A percentile compares a stretch with the other conserved stretches of the same genome.
phyloP scores from a whole-genome alignment of 2,113 vertebrate genomes.

The Amia ocellicauda region DNA sequence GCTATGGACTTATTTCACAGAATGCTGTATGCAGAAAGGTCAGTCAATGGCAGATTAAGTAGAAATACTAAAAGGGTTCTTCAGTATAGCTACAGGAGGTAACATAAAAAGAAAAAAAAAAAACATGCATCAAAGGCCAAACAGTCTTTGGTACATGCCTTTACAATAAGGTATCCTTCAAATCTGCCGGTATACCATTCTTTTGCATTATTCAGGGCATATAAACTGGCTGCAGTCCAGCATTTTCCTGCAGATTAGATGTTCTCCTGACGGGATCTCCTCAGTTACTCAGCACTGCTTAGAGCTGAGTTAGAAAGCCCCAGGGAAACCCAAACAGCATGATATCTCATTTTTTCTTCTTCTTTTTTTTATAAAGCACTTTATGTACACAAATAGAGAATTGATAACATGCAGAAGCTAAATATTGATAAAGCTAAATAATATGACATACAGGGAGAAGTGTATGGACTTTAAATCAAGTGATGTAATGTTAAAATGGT shows the following conservation, averaged over 20 bases:
- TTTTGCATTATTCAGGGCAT: conserved; percentile 2
- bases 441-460: too few relatives aligned
- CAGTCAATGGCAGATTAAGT: too few relatives aligned
- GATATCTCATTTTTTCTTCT: background rate
- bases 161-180: background rate
- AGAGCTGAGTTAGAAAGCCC: conserved; percentile 2
- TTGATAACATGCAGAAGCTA: conserved; percentile 18
- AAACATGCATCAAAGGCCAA: too few relatives aligned
- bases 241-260: conserved; percentile 8
- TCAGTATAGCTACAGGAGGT: too few relatives aligned
- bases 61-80: too few relatives aligned
- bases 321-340: conserved; percentile 9
- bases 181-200: background rate
- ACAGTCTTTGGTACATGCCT: too few relatives aligned
- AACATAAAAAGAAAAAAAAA: too few relatives aligned
- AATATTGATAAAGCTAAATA: too few relatives aligned
- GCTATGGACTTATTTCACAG: too few relatives aligned
- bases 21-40: too few relatives aligned
- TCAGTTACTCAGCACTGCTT: background rate
- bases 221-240: background rate
- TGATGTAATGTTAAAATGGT: too few relatives aligned
- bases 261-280: background rate
- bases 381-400: conserved; percentile 5
- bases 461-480: too few relatives aligned
- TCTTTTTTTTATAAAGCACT: background rate